Percentiles rank a stretch among this genome's conserved stretches.
Evolutionary conservation across 2,113 vertebrate genomes (phyloP).

Genomic region (Barbus barbus): DNA sequence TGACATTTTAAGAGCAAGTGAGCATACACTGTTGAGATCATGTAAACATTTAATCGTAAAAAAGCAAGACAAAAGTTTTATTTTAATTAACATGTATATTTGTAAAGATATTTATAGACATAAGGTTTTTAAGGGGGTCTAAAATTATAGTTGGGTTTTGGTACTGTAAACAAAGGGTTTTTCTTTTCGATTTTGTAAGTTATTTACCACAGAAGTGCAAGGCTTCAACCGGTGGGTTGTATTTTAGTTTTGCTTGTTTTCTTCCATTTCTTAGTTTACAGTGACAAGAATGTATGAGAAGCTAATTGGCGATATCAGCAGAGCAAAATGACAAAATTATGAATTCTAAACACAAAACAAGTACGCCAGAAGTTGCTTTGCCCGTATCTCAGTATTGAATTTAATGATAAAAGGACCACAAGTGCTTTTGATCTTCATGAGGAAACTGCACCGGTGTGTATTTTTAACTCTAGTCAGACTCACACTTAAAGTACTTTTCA

Average conservation of each 20-base stretch:
- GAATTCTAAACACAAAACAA: constrained; percentile 32
- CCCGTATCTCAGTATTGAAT: constrained; percentile 52
- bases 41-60: constrained; percentile 78
- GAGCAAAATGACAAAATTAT: constrained; percentile 19
- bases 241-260: constrained; percentile 70
- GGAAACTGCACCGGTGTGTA: background rate
- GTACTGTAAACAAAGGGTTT: constrained; percentile 81
- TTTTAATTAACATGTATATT: constrained; percentile 92
- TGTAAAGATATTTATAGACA: constrained; percentile 98
- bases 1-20: constrained; percentile 73
- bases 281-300: constrained; percentile 78
- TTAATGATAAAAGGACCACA: constrained; percentile 40
- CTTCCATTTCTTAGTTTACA: constrained; percentile 69
- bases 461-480: background rate
- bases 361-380: constrained; percentile 48
- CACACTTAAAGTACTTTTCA: constrained; percentile 42
- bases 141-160: constrained; percentile 75
- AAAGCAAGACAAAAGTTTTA: constrained; percentile 83
- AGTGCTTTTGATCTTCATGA: constrained; percentile 27
- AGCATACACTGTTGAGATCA: constrained; percentile 79
- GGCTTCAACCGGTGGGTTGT: constrained; percentile 67
- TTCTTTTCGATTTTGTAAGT: constrained; percentile 84
- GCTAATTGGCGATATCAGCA: constrained; percentile 49
- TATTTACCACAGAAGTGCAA: constrained; percentile 87
- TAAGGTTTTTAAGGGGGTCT: constrained; percentile 82